Evolutionary conservation across 1,140 invertebrate genomes (phyloP), one percentile per base, ranked within the genome.

Genomic region (Oedothorax gibbosus): DNA sequence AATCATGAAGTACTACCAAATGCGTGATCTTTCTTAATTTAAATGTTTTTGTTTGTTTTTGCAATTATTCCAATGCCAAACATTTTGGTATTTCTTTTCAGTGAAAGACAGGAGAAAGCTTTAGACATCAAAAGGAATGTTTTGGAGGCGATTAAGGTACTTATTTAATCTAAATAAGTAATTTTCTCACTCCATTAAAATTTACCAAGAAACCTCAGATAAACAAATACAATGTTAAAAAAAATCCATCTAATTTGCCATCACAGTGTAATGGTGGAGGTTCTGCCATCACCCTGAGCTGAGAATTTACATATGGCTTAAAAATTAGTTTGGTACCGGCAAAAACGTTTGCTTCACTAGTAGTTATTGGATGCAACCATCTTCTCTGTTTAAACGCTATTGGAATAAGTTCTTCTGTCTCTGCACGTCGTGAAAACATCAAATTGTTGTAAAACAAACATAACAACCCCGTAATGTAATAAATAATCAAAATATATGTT

Each of bases 41-140:
- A 18, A 10, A 18, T 53, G 6, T 71, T 2, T 20, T 18, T 4
- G 54, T n/a, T 5, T 12, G 18, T 8, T 6, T n/a, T 8, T n/a
- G 21, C 0, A 69, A 50, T 50, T 71, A 53, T 20, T 5, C 18
- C 12, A 12, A n/a, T 1, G 20, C 0, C 20, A 53, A n/a, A 18
- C 11, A 0, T 71, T n/a, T 15, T 71, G 18, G 11, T 9, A 12
- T 65, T 83, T 9, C 11, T 21, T 82, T 86, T 76, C 83, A 94
- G 93, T 85, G 94, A 95, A 88, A 90, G 92, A n/a, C 87, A 88
- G 79, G 92, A 93, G 53, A 94, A 93, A 88, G 90, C 92, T 14
- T 88, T 90, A 8, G 91, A 93, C 85, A 94, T 95, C 53, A 91
- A 91, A 66, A 91, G 91, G 86, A 95, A 95, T 86, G 91, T 94